Conservation (phyloP, 2,113 vertebrate species). For the Macquaria australasica region DNA sequence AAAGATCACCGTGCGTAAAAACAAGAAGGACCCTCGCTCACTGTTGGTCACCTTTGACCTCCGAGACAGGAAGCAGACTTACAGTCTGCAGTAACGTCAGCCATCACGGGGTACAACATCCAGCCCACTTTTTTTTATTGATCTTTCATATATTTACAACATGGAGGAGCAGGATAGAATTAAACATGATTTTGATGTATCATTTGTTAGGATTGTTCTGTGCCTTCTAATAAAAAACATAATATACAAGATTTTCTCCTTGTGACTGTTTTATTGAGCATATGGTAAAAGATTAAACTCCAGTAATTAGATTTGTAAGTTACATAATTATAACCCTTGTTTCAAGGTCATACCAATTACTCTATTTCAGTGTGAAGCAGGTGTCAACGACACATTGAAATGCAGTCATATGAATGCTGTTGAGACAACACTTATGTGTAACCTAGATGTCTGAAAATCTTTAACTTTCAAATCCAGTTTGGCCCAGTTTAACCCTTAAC, state of each 20-base stretch:
- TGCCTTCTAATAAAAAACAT: slow-evolving; percentile 44
- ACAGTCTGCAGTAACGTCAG: slow-evolving; percentile 86
- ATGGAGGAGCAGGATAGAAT: neutral
- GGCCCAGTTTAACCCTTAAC: neutral
- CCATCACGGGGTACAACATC: neutral
- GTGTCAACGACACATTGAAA: neutral
- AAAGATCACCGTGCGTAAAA: slow-evolving; percentile 89
- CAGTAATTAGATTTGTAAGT: neutral
- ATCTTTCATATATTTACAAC: neutral
- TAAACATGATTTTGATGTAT: neutral
- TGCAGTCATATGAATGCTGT: neutral
- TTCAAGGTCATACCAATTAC: neutral
- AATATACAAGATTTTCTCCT: neutral
- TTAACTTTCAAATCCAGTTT: neutral
- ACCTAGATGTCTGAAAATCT: neutral
- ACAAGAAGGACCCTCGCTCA: slow-evolving; percentile 94
- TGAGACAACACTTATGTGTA: neutral
- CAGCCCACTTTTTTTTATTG: neutral
- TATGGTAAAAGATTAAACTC: neutral
- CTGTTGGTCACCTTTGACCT: slow-evolving; percentile 89
- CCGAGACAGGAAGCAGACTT: slow-evolving; percentile 86
- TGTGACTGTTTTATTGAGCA: neutral
- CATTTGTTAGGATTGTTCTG: slow-evolving; percentile 11
- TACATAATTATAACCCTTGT: neutral
- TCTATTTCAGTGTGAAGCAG: neutral